phyloP scores from a whole-genome alignment of 2,113 vertebrate genomes.

The Passer montanus region DNA sequence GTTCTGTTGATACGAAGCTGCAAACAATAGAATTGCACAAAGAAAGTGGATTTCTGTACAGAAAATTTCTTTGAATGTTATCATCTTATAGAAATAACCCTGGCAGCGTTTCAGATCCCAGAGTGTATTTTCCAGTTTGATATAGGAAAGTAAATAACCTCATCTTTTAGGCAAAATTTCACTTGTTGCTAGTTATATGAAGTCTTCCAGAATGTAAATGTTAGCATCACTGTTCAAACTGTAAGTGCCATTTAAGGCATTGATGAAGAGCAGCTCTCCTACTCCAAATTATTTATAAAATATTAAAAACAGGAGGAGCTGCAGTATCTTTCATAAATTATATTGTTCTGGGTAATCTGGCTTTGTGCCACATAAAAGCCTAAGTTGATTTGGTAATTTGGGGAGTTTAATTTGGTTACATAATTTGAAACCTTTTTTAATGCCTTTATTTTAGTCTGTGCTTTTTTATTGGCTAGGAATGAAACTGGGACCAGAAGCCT shows the following conservation, averaged over 20 bases:
- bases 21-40: neutral
- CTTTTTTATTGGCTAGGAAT: conserved; percentile 75
- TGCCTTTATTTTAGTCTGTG: neutral
- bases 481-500: conserved; percentile 96
- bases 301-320: neutral
- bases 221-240: neutral
- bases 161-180: neutral
- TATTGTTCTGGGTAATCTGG: neutral
- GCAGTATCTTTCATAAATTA: neutral
- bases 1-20: neutral
- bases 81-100: neutral
- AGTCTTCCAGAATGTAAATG: neutral
- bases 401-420: neutral
- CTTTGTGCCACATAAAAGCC: neutral
- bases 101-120: neutral
- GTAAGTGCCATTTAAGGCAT: neutral
- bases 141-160: neutral
- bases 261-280: neutral
- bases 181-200: neutral
- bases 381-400: neutral
- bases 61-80: neutral
- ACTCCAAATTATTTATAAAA: neutral
- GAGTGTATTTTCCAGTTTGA: neutral
- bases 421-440: neutral
- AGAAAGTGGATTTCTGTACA: neutral